Percentiles rank a stretch among this genome's conserved stretches.
These are phyloP conservation scores for Malurus alboscapulatus DNA, from an alignment of 2,113 vertebrate genomes.

Conservation along the genomic window DNA sequence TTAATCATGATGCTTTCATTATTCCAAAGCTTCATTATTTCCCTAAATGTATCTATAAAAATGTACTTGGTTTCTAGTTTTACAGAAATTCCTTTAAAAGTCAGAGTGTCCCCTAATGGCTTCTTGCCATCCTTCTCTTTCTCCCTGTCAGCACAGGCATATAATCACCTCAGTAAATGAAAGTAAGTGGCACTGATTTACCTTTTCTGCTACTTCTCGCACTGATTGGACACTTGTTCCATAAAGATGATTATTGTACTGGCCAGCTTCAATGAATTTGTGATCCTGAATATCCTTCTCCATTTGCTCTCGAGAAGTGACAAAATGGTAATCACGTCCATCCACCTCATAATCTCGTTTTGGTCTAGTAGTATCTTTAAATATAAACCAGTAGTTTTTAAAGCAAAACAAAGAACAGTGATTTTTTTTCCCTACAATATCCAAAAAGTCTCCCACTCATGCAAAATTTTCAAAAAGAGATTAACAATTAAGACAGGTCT, in stretches of 20 bases:
- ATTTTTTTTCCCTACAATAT: background rate
- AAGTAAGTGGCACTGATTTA: conserved; percentile 48
- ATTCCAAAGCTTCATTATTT: background rate
- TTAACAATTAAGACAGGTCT: background rate
- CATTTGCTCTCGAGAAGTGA: conserved; percentile 95
- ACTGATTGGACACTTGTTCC: conserved; percentile 98
- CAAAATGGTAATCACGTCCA: conserved; percentile 94
- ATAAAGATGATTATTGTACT: conserved; percentile 97
- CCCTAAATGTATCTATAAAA: background rate
- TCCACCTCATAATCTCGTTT: conserved; percentile 98
- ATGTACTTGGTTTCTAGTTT: background rate
- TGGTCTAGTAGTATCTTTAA: conserved; percentile 93
- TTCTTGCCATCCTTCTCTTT: background rate
- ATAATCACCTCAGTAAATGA: background rate
- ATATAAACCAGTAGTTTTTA: conserved; percentile 26
- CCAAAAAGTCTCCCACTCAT: background rate
- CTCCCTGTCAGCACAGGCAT: background rate
- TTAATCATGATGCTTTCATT: background rate
- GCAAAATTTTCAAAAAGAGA: background rate
- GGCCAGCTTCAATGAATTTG: conserved; percentile 98
- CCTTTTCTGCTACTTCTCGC: conserved; percentile 95
- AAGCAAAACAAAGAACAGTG: background rate
- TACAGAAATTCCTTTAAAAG: background rate
- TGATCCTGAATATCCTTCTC: conserved; percentile 98
- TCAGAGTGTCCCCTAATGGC: background rate